Conservation (phyloP, 1,140 invertebrate species). For the Thaumatotibia leucotreta region DNA sequence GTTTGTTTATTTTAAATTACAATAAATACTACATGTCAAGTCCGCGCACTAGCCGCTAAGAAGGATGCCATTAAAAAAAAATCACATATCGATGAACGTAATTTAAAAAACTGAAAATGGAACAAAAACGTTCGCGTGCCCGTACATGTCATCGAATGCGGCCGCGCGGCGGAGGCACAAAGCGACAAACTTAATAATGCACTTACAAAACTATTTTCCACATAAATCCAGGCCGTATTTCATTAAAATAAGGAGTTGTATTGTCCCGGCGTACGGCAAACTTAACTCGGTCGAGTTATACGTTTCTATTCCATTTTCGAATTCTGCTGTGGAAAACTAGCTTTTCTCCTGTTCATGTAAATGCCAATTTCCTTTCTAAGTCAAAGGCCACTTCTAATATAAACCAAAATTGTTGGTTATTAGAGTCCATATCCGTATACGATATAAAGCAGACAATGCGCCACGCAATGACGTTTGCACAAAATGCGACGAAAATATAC, state of each 20-base stretch:
- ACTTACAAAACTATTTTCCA: constrained; percentile 22
- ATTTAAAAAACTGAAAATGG: constrained; percentile 47
- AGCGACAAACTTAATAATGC: constrained; percentile 35
- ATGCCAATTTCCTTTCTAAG: constrained; percentile 72
- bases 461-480: constrained; percentile 72
- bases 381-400: constrained; percentile 25
- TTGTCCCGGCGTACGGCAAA: constrained; percentile 23
- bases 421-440: constrained; percentile 32
- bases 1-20: neutral
- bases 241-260: neutral
- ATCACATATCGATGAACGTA: constrained; percentile 47
- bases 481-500: constrained; percentile 34
- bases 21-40: constrained; percentile 21
- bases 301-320: constrained; percentile 65
- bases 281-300: constrained; percentile 34
- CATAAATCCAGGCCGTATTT: constrained; percentile 30
- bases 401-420: constrained; percentile 31
- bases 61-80: constrained; percentile 28
- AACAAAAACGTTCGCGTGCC: constrained; percentile 72
- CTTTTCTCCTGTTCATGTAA: constrained; percentile 71
- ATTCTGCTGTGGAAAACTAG: constrained; percentile 69
- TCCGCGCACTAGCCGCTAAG: constrained; percentile 25
- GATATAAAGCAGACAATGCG: constrained; percentile 59
- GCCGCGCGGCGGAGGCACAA: constrained; percentile 48
- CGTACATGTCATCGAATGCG: constrained; percentile 68